phyloP scores from a whole-genome alignment of 2,113 vertebrate genomes.

The Phalacrocorax aristotelis region DNA sequence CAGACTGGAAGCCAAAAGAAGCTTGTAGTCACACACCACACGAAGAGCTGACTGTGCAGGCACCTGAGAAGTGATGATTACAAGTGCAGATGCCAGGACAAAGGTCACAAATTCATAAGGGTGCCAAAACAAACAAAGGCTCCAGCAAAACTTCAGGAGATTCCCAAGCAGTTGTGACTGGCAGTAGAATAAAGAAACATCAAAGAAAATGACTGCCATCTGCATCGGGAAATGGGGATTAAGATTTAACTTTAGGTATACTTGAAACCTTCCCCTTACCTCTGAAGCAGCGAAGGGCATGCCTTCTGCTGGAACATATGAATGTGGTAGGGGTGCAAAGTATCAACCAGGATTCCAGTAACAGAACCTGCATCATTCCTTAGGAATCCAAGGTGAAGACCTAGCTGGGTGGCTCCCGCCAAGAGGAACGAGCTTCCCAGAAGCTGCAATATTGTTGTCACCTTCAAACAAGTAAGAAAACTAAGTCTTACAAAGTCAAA shows the following conservation, averaged over 20 bases:
- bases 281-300: not conserved
- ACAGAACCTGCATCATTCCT: not conserved
- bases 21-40: not conserved
- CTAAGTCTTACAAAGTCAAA: not conserved
- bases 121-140: not conserved
- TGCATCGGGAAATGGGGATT: not conserved
- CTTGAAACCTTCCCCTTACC: not conserved
- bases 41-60: not conserved
- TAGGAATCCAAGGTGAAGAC: not conserved
- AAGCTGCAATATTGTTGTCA: not conserved
- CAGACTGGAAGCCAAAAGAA: not conserved
- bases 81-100: not conserved
- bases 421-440: not conserved
- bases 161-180: not conserved
- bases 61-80: no score
- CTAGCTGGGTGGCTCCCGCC: not conserved
- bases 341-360: not conserved
- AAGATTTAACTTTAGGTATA: not conserved
- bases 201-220: not conserved
- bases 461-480: not conserved
- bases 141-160: not conserved
- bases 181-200: not conserved
- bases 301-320: not conserved
- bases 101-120: not conserved
- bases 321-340: not conserved